These are phyloP conservation scores for Plecotus auritus DNA, from an alignment of 2,113 vertebrate genomes.

Conservation along the genomic window DNA sequence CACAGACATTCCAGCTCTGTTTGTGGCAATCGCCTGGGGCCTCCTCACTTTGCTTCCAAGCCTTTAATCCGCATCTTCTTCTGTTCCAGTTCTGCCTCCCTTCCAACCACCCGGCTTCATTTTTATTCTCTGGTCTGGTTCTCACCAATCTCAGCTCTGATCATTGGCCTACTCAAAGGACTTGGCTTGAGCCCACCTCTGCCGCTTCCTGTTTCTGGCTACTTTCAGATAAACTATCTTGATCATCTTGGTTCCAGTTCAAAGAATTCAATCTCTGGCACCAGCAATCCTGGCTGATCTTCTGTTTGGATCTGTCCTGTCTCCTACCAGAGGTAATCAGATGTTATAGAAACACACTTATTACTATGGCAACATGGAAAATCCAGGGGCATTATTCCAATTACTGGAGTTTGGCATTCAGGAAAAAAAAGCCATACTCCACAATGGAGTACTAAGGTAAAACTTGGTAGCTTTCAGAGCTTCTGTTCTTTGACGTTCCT, in stretches of 20 bases:
- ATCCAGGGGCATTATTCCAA: background rate
- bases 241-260: background rate
- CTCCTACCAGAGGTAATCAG: background rate
- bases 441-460: background rate
- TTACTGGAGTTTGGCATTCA: background rate
- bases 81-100: background rate
- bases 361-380: background rate
- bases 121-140: background rate
- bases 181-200: background rate
- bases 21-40: background rate
- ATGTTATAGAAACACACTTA: background rate
- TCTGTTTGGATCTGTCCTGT: background rate
- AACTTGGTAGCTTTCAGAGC: background rate
- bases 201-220: background rate
- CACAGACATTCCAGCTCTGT: background rate
- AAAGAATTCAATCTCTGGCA: background rate
- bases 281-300: background rate
- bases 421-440: background rate
- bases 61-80: background rate
- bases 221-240: slow-evolving; percentile 4
- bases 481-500: background rate
- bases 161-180: background rate
- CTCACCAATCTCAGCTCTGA: background rate
- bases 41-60: background rate
- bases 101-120: background rate